Evolutionary conservation across 2,888 invertebrate genomes (phyloP), one percentile per base, ranked within the genome.

Genomic region (Sinhomidia bicolor): DNA sequence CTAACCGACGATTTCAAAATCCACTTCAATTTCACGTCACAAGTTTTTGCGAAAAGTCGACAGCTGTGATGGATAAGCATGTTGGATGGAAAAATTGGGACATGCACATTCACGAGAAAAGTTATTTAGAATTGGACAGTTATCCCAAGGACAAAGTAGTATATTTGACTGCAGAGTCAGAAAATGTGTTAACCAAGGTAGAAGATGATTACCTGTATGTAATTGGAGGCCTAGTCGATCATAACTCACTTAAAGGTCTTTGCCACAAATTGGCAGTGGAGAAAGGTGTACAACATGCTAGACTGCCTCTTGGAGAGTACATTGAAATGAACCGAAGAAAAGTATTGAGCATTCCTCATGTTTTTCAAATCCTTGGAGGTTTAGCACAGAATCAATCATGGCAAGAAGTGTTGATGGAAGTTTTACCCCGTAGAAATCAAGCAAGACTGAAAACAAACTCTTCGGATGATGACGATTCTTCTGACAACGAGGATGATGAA

Each of bases 201-300:
- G 96, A 97, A 92, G 95, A 96, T 26, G 95, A 96, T 90, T 96
- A 96, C 93, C 95, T 96, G 68, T 99, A 99, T 93, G 96, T 99
- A 78, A 99, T 99, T 93, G 99, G 99, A 57, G 99, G 99, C 32
- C 94, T 99, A 65, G 98, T 99, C 0, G 99, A 99, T 94, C 99
- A 99, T 93, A 99, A 99, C 94, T 95, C 96, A 92, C 97, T 98
- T 92, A 99, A 97, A 96, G 98, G 98, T 1, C 94, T 97, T 17
- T 99, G 99, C 93, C 95, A 96, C 93, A 95, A 96, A 91, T 95
- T 97, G 92, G 99, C 99, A 1, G 93, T 95, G 54, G 95, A 96
- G 92, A 96, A 96, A 93, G 96, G 96, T 2, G 95, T 99, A 41
- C 94, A 94, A 89, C 98, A 98, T 94, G 98, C 95, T 0, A 96